Percentiles rank a stretch among this genome's conserved stretches.
phyloP scores from a whole-genome alignment of 2,113 vertebrate genomes.

The Nibea albiflora region DNA sequence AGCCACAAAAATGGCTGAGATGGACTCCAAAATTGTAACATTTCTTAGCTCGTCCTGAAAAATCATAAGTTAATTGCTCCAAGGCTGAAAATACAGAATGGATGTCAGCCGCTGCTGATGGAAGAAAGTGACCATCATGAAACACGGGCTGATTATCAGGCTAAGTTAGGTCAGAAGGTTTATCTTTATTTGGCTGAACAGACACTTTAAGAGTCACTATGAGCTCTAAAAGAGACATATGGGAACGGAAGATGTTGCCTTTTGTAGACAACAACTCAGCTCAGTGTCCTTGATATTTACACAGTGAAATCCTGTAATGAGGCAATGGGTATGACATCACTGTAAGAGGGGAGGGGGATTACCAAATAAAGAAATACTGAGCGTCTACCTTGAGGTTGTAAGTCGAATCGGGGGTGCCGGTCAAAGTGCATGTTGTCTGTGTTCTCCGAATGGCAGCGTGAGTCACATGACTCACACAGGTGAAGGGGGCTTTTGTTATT shows the following conservation, averaged over 20 bases:
- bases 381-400: constrained; percentile 88
- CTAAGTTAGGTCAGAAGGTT: no score
- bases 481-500: constrained; percentile 87
- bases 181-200: background rate
- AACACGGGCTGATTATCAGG: background rate
- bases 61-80: background rate
- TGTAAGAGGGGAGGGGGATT: background rate
- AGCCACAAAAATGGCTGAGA: no score
- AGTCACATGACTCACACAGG: constrained; percentile 92
- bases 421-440: constrained; percentile 89
- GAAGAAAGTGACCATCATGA: background rate
- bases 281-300: constrained; percentile 25
- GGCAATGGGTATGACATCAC: constrained; percentile 29
- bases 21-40: background rate
- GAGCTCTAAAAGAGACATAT: background rate
- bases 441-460: constrained; percentile 85
- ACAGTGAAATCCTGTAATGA: constrained; percentile 28
- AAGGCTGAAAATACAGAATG: background rate
- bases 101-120: background rate
- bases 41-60: background rate
- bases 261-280: constrained; percentile 30
- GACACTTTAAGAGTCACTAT: background rate
- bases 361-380: constrained; percentile 27
- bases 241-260: background rate
- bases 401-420: constrained; percentile 90